Percentiles rank a stretch among this genome's conserved stretches.
These are phyloP conservation scores for Philonicus albiceps DNA, from an alignment of 2,888 invertebrate genomes.

Conservation along the genomic window DNA sequence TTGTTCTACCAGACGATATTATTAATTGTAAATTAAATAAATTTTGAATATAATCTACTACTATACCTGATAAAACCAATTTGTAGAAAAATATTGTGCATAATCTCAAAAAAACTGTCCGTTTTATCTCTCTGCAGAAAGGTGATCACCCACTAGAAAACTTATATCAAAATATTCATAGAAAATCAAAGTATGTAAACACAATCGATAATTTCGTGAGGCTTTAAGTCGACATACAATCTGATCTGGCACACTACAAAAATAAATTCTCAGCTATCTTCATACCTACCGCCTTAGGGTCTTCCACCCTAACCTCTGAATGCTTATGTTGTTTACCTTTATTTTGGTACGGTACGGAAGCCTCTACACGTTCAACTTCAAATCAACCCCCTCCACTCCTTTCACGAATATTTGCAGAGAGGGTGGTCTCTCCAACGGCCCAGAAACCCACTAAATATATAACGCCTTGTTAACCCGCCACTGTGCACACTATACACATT, in stretches of 20 bases:
- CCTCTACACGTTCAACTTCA: neutral
- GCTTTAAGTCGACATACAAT: slow-evolving; percentile 18
- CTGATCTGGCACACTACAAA: slow-evolving; percentile 29
- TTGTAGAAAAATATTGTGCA: neutral
- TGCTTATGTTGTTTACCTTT: slow-evolving; percentile 28
- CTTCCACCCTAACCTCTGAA: neutral
- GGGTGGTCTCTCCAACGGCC: neutral
- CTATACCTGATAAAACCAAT: neutral
- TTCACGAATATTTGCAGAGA: neutral
- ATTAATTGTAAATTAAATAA: neutral
- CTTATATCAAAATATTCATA: neutral
- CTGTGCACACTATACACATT: neutral
- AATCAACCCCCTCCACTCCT: neutral
- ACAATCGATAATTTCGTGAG: slow-evolving; percentile 18
- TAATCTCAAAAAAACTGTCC: neutral
- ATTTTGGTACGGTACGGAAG: slow-evolving; percentile 12
- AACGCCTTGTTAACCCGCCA: slow-evolving; percentile 12
- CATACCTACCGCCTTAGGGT: neutral
- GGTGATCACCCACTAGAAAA: slow-evolving; percentile 4
- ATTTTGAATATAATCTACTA: neutral
- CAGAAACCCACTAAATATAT: slow-evolving; percentile 39
- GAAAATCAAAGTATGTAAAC: slow-evolving; percentile 4
- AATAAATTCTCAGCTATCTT: slow-evolving; percentile 25
- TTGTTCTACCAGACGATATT: too few relatives aligned
- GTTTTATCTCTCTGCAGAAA: neutral